phyloP scores from a whole-genome alignment of 2,797 vertebrate genomes.

The Diplodus sargus region DNA sequence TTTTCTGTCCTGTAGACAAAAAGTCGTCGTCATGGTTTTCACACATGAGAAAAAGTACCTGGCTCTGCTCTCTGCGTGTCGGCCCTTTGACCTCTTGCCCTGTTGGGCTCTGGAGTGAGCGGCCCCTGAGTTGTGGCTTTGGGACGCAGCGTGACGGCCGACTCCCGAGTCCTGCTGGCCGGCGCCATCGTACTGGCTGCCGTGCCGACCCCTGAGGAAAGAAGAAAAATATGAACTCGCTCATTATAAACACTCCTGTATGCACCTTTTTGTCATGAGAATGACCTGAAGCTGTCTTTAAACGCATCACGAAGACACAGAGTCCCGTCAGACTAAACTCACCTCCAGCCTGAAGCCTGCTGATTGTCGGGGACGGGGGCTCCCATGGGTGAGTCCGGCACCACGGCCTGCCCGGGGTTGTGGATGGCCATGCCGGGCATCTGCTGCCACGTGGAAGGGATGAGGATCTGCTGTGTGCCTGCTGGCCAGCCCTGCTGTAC shows the following conservation, averaged over 20 bases:
- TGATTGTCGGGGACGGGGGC: slow-evolving; percentile 90
- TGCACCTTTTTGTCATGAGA: background rate
- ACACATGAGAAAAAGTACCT: slow-evolving; percentile 76
- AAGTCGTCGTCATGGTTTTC: no score
- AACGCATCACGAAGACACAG: background rate
- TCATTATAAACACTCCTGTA: background rate
- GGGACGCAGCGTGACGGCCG: slow-evolving; percentile 88
- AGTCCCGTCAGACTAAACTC: slow-evolving; percentile 33
- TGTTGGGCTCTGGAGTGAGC: slow-evolving; percentile 89
- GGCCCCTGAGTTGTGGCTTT: slow-evolving; percentile 87
- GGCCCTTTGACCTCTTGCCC: slow-evolving; percentile 91
- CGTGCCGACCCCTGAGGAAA: slow-evolving; percentile 86
- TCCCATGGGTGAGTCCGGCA: slow-evolving; percentile 86
- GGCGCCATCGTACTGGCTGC: slow-evolving; percentile 90
- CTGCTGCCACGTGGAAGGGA: slow-evolving; percentile 98
- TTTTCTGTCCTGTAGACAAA: no score
- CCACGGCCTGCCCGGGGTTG: slow-evolving; percentile 92
- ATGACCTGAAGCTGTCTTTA: background rate
- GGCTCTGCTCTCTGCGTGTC: slow-evolving; percentile 83
- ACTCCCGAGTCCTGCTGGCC: slow-evolving; percentile 90
- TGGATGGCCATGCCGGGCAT: slow-evolving; percentile 95
- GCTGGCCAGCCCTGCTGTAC: slow-evolving; percentile 97
- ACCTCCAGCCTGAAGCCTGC: slow-evolving; percentile 93
- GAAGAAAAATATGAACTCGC: background rate
- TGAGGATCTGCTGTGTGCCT: slow-evolving; percentile 96